Evolutionary conservation across 2,113 vertebrate species (phyloP), one percentile per base, ranked within the genome.

Genomic region (Myanophis thanlyinensis): DNA sequence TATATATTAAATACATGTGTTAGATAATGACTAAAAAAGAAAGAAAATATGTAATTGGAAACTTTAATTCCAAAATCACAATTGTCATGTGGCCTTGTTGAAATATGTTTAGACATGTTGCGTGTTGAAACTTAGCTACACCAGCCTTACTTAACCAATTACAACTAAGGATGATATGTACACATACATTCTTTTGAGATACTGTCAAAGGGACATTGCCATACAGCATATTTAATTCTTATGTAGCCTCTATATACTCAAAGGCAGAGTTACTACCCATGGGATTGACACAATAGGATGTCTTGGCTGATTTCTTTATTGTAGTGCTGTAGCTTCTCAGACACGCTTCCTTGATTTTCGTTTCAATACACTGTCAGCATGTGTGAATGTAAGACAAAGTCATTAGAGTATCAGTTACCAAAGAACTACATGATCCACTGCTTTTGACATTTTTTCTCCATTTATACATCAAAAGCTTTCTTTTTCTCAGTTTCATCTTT

Each of bases 201-300:
- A 54, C 25, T 47, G 85, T 56, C 20, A 4, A 30, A 48, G n/a
- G 46, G 25, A 85, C 20, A 52, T 52, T 91, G 40, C 51, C 51
- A 54, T 10, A 18, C 15, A 54, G 51, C 5, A 46, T 85, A 13
- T 87, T 49, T n/a, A 1, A 13, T 15, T 51, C 85, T 46, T 86
- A 35, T 13, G 44, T 22, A n/a, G 20, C 9, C 40, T 62, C 52
- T 80, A 46, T 56, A 56, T 12, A 8, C 90, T 93, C 73, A 89
- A 67, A 94, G 93, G 90, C 94, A 86, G 20, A 27, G 93, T 94
- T 93, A 46, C 92, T 92, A 40, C 92, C 85, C 80, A 95, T 53
- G 44, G 94, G 91, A 90, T 51, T 93, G 30, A 84, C 91, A 27
- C 20, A 91, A 91, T 80, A 49, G 35, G 53, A 93, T 93, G 56